Percentiles rank a stretch among this genome's conserved stretches.
Evolutionary conservation across 1,140 invertebrate genomes (phyloP).

Genomic region (Pachypeltis micranthus): DNA sequence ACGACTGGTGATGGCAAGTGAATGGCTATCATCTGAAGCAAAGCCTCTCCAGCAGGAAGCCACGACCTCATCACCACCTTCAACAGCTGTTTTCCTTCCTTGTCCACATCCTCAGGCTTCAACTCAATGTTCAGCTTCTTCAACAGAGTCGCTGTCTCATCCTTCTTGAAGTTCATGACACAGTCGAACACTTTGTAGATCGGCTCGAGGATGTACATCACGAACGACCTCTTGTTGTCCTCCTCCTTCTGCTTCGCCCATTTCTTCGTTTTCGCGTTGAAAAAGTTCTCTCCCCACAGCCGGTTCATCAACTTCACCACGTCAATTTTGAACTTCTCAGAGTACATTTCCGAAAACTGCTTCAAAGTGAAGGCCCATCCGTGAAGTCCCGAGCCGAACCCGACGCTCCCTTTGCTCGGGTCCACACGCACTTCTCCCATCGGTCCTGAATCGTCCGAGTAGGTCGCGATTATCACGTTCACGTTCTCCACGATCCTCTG

Average conservation of each 20-base stretch:
- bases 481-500: slow-evolving; percentile 99
- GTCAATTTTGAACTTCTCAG: slow-evolving; percentile 96
- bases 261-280: slow-evolving; percentile 94
- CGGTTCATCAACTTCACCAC: slow-evolving; percentile 93
- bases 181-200: slow-evolving; percentile 98
- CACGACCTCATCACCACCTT: slow-evolving; percentile 98
- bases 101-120: slow-evolving; percentile 89
- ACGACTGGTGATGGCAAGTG: slow-evolving; percentile 97
- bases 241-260: slow-evolving; percentile 85
- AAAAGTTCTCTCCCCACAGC: slow-evolving; percentile 97
- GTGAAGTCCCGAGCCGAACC: slow-evolving; percentile 97
- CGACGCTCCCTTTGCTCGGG: slow-evolving; percentile 94
- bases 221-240: slow-evolving; percentile 93
- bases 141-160: slow-evolving; percentile 75
- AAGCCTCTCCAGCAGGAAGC: slow-evolving; percentile 97
- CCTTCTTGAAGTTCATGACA: slow-evolving; percentile 98
- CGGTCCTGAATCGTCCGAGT: slow-evolving; percentile 89
- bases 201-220: slow-evolving; percentile 95
- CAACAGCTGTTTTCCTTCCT: slow-evolving; percentile 82
- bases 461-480: slow-evolving; percentile 99
- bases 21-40: slow-evolving; percentile 99
- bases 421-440: slow-evolving; percentile 97
- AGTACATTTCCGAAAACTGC: slow-evolving; percentile 98
- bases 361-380: slow-evolving; percentile 99
- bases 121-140: slow-evolving; percentile 86